Evolutionary conservation across 2,888 invertebrate species (phyloP).

Genomic region (Tricholauxania praeusta): DNA sequence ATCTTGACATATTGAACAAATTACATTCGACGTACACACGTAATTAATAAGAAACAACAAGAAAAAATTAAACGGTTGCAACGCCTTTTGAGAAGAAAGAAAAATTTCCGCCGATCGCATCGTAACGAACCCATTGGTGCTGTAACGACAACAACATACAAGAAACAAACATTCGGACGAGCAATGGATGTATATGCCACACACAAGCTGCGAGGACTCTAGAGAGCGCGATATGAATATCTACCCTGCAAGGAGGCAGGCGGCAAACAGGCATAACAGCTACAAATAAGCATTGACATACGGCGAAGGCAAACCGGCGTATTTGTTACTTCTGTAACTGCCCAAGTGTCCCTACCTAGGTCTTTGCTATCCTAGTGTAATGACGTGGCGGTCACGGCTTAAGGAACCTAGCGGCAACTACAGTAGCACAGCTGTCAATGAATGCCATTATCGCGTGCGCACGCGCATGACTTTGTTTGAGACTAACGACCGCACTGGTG

Average conservation of each 20-base stretch:
- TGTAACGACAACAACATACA: not conserved
- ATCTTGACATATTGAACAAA: not conserved
- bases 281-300: constrained; percentile 22
- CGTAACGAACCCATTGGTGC: not conserved
- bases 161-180: constrained; percentile 12
- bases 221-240: constrained; percentile 25
- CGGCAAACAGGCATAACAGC: constrained; percentile 1
- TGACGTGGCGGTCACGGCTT: not conserved
- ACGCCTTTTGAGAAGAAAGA: constrained; percentile 19
- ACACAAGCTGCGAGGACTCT: constrained; percentile 20
- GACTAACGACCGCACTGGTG: not conserved
- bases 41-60: constrained; percentile 22
- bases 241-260: not conserved
- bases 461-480: constrained; percentile 1
- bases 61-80: not conserved
- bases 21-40: constrained; percentile 1
- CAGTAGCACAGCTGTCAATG: not conserved
- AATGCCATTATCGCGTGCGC: constrained; percentile 22
- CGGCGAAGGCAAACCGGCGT: constrained; percentile 19
- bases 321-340: constrained; percentile 14
- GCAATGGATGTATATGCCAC: constrained; percentile 28
- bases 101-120: constrained; percentile 10
- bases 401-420: not conserved
- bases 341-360: constrained; percentile 15
- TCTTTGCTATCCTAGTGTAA: not conserved